These are phyloP conservation scores for Crocallis elinguaria DNA, from an alignment of 2,888 invertebrate species.

Conservation along the genomic window DNA sequence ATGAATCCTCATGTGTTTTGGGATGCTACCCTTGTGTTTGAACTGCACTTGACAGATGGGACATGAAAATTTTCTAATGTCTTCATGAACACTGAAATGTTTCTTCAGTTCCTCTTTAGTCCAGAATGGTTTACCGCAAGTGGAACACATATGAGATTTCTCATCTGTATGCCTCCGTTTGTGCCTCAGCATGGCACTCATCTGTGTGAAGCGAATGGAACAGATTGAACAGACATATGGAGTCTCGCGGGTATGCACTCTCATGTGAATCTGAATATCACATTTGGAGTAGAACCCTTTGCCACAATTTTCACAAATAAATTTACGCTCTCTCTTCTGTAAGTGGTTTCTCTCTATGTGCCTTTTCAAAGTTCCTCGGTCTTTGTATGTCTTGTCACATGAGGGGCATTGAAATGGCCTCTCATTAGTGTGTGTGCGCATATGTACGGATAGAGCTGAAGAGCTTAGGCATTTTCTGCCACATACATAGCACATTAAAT, in stretches of 20 bases:
- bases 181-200: slow-evolving; percentile 62
- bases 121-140: slow-evolving; percentile 65
- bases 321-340: slow-evolving; percentile 54
- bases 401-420: slow-evolving; percentile 57
- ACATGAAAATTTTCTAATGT: slow-evolving; percentile 63
- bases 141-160: slow-evolving; percentile 57
- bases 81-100: slow-evolving; percentile 62
- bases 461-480: slow-evolving; percentile 52
- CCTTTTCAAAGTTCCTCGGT: slow-evolving; percentile 58
- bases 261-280: slow-evolving; percentile 65
- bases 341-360: slow-evolving; percentile 62
- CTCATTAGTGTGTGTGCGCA: slow-evolving; percentile 64
- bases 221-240: slow-evolving; percentile 68
- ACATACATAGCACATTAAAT: slow-evolving; percentile 56
- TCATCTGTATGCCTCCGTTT: slow-evolving; percentile 60
- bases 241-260: slow-evolving; percentile 72
- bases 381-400: slow-evolving; percentile 68
- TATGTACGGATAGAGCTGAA: slow-evolving; percentile 58
- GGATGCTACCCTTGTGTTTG: slow-evolving; percentile 78
- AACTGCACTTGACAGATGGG: slow-evolving; percentile 73
- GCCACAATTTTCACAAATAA: slow-evolving; percentile 72
- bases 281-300: slow-evolving; percentile 66
- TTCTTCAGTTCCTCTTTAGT: slow-evolving; percentile 66
- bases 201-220: slow-evolving; percentile 60
- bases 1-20: slow-evolving; percentile 75